These are phyloP conservation scores for Pemphredon lugubris DNA, from an alignment of 2,888 invertebrate species.

Conservation along the genomic window DNA sequence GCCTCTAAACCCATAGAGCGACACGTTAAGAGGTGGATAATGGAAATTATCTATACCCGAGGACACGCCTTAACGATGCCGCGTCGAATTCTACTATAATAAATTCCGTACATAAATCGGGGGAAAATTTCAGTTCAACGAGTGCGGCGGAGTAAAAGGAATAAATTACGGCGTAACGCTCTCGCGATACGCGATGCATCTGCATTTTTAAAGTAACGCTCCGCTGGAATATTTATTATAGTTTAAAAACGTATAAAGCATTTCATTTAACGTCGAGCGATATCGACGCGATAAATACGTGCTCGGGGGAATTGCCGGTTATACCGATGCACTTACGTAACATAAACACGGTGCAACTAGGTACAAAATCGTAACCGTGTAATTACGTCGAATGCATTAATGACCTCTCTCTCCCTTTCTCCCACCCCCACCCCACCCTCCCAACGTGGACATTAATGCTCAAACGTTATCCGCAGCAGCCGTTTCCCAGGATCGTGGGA, in stretches of 20 bases:
- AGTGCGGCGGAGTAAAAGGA: background rate
- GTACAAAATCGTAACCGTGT: conserved; percentile 25
- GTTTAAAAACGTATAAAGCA: conserved; percentile 2
- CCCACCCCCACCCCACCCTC: background rate
- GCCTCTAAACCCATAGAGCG: no score
- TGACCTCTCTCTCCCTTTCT: background rate
- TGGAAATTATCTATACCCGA: no score
- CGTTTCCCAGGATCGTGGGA: no score
- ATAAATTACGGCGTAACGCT: background rate
- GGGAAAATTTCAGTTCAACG: background rate
- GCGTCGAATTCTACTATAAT: no score
- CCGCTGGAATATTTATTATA: background rate
- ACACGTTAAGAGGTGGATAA: no score
- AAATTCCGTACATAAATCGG: background rate
- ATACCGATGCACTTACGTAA: conserved; percentile 11
- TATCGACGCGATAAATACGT: conserved; percentile 2
- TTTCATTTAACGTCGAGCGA: background rate
- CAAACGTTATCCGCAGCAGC: no score
- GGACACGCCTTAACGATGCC: background rate
- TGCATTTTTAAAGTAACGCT: background rate
- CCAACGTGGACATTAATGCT: conserved; percentile 30
- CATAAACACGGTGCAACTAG: conserved; percentile 8
- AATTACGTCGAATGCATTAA: conserved; percentile 21
- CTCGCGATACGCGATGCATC: background rate
- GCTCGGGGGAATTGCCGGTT: background rate